phyloP scores from a whole-genome alignment of 2,113 vertebrate species.

The Delphinus delphis region DNA sequence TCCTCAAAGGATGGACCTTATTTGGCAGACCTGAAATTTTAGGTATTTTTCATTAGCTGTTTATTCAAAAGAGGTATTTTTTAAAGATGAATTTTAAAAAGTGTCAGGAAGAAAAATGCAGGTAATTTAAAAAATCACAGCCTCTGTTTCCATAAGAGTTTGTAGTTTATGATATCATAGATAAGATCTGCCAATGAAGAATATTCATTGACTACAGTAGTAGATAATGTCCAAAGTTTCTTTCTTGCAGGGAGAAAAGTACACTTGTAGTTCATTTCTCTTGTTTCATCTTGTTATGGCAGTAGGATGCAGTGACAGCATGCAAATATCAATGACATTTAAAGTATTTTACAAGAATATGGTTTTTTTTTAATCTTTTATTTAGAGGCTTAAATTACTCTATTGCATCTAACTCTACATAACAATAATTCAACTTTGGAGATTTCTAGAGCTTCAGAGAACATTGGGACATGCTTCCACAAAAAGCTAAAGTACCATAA shows the following conservation, averaged over 20 bases:
- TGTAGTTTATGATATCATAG: constrained; percentile 19
- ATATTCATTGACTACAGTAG: background rate
- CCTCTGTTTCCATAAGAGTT: constrained; percentile 9
- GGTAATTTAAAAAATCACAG: constrained; percentile 71
- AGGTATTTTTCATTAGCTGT: constrained; percentile 76
- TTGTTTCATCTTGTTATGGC: constrained; percentile 31
- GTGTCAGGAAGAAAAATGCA: constrained; percentile 63
- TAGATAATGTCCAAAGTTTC: background rate
- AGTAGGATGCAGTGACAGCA: background rate
- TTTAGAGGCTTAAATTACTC: constrained; percentile 38
- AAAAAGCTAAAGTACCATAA: background rate
- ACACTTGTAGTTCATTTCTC: background rate
- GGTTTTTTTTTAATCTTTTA: background rate
- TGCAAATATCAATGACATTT: constrained; percentile 31
- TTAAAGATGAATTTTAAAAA: constrained; percentile 69
- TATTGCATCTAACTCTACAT: background rate
- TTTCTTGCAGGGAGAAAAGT: background rate
- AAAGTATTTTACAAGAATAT: background rate
- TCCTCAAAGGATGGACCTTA: constrained; percentile 76
- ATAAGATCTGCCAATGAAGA: constrained; percentile 3
- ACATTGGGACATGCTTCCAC: background rate
- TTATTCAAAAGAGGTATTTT: constrained; percentile 77
- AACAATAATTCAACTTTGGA: constrained; percentile 38
- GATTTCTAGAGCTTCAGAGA: background rate
- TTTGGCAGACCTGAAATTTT: constrained; percentile 79